Evolutionary conservation across 2,888 invertebrate species (phyloP).

Genomic region (Nephrotoma flavescens): DNA sequence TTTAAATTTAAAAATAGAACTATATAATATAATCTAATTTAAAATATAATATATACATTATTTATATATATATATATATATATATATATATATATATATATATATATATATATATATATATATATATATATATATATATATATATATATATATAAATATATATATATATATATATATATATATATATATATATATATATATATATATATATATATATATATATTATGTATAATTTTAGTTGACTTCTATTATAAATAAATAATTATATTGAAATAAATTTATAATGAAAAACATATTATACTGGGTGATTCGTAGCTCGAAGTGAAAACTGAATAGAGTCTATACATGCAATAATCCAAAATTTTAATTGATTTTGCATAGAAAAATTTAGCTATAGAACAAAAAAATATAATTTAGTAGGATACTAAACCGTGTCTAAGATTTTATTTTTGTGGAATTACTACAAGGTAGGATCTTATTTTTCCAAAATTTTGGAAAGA

Average conservation of each 20-base stretch:
- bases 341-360: too few species aligned
- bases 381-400: too few species aligned
- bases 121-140: not conserved
- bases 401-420: too few species aligned
- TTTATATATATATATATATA: conserved; percentile 1
- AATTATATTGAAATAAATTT: too few species aligned
- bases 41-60: not conserved
- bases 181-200: conserved; percentile 3
- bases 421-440: too few species aligned
- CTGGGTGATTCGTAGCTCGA: too few species aligned
- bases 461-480: too few species aligned
- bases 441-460: too few species aligned
- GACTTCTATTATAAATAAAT: not conserved
- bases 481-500: too few species aligned
- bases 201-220: not conserved
- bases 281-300: too few species aligned
- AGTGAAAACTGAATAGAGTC: too few species aligned
- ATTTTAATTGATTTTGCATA: too few species aligned
- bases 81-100: not conserved
- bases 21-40: conserved; percentile 7
- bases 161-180: conserved; percentile 3
- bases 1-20: conserved; percentile 14
- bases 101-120: not conserved
- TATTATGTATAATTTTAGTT: not conserved
- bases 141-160: conserved; percentile 1